A percentile compares a stretch with the other conserved stretches of the same genome.
Conservation (phyloP, 2,797 vertebrate species). For the Xenopus petersii region DNA sequence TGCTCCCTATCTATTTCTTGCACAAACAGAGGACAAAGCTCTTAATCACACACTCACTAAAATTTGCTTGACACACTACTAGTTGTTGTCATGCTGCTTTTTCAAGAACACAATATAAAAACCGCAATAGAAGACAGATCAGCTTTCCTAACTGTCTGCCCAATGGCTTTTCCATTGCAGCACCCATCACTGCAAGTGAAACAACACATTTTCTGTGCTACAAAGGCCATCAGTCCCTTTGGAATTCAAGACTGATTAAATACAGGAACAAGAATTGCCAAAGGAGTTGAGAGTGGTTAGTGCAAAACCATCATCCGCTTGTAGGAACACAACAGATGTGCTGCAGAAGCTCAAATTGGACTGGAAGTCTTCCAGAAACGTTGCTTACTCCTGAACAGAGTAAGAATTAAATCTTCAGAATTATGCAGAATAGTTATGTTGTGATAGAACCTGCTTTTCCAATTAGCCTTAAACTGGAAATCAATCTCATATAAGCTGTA, state of each 20-base stretch:
- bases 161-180: too few relatives aligned
- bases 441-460: constrained; percentile 27
- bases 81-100: too few relatives aligned
- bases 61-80: too few relatives aligned
- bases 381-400: constrained; percentile 21
- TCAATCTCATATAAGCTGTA: neutral
- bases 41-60: too few relatives aligned
- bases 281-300: constrained; percentile 12
- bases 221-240: neutral
- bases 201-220: too few relatives aligned
- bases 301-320: constrained; percentile 25
- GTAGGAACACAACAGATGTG: constrained; percentile 39
- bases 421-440: constrained; percentile 23
- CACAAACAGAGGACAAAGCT: too few relatives aligned
- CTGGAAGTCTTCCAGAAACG: constrained; percentile 38
- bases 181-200: too few relatives aligned
- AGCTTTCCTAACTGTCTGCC: too few relatives aligned
- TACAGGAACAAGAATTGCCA: constrained; percentile 9
- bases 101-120: too few relatives aligned
- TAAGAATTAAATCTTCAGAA: constrained; percentile 39
- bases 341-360: constrained; percentile 32
- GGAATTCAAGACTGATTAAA: constrained; percentile 20
- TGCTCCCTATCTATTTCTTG: too few relatives aligned
- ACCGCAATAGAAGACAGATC: too few relatives aligned
- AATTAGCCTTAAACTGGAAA: constrained; percentile 22